These are phyloP conservation scores for Drosophila prostipennis DNA, from an alignment of 2,888 invertebrate genomes.

Conservation along the genomic window DNA sequence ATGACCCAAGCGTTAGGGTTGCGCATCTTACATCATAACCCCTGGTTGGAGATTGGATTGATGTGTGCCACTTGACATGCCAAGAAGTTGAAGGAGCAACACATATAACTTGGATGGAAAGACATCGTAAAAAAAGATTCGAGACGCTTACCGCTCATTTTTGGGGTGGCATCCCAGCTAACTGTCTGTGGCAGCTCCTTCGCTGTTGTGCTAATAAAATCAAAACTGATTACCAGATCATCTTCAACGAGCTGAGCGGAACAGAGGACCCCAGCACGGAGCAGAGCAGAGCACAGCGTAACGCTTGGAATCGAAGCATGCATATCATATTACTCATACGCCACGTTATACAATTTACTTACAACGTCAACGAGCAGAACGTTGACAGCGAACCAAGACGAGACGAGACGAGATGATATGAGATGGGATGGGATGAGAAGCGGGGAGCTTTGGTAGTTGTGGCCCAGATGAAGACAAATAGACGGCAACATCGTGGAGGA, in stretches of 20 bases:
- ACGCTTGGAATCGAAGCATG: constrained; percentile 69
- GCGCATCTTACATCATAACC: constrained; percentile 36
- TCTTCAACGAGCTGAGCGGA: constrained; percentile 57
- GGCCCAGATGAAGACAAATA: constrained; percentile 58
- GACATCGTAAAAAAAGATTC: constrained; percentile 47
- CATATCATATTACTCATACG: constrained; percentile 78
- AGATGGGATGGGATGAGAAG: constrained; percentile 22
- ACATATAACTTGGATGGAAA: constrained; percentile 6
- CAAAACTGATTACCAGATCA: constrained; percentile 80
- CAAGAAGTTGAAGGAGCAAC: constrained; percentile 21
- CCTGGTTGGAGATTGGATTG: constrained; percentile 37
- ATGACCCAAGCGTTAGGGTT: constrained; percentile 33
- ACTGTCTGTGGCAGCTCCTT: constrained; percentile 35
- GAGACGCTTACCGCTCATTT: constrained; percentile 46
- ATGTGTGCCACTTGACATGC: constrained; percentile 48
- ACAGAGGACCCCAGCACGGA: constrained; percentile 5
- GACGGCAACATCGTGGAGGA: constrained; percentile 50
- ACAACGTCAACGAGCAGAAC: constrained; percentile 73
- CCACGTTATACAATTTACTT: constrained; percentile 78
- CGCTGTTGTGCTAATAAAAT: constrained; percentile 73
- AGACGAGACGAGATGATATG: constrained; percentile 27
- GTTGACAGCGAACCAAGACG: constrained; percentile 49
- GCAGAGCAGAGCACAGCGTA: constrained; percentile 19
- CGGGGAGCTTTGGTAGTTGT: constrained; percentile 11
- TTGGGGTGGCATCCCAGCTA: constrained; percentile 28